Evolutionary conservation across 2,113 vertebrate genomes (phyloP).

Genomic region (Calidris pugnax): DNA sequence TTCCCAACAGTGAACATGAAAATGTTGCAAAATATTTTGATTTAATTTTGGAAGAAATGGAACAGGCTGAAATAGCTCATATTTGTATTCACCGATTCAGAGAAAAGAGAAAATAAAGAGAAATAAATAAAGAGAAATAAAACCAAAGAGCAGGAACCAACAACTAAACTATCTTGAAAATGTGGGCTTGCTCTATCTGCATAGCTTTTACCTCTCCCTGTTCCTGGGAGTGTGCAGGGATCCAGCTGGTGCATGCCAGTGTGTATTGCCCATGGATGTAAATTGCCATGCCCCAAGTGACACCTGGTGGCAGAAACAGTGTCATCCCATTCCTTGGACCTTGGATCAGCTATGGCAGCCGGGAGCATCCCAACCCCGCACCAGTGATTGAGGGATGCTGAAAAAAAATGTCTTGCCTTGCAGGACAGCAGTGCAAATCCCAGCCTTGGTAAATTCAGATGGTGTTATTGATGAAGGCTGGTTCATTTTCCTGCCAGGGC

Average conservation of each 20-base stretch:
- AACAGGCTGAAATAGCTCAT: background rate
- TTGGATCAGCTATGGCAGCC: background rate
- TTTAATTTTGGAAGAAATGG: background rate
- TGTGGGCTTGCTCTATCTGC: background rate
- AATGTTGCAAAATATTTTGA: background rate
- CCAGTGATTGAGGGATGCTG: background rate
- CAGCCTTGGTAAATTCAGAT: background rate
- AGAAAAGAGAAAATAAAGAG: background rate
- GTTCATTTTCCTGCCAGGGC: background rate
- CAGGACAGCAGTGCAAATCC: background rate
- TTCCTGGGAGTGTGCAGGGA: fast-evolving
- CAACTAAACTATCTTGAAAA: background rate
- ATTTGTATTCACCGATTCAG: background rate
- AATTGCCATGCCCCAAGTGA: background rate
- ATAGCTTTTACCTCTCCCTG: fast-evolving
- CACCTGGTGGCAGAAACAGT: constrained; percentile 17
- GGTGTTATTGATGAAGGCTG: background rate
- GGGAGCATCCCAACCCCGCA: background rate
- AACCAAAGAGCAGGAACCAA: background rate
- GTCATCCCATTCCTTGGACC: background rate
- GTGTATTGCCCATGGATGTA: background rate
- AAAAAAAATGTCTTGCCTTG: background rate
- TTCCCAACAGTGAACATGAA: background rate
- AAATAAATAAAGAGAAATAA: background rate
- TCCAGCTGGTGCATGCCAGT: background rate